Evolutionary conservation across 2,888 invertebrate species (phyloP), one percentile per base, ranked within the genome.

Genomic region (Torymus texanus): DNA sequence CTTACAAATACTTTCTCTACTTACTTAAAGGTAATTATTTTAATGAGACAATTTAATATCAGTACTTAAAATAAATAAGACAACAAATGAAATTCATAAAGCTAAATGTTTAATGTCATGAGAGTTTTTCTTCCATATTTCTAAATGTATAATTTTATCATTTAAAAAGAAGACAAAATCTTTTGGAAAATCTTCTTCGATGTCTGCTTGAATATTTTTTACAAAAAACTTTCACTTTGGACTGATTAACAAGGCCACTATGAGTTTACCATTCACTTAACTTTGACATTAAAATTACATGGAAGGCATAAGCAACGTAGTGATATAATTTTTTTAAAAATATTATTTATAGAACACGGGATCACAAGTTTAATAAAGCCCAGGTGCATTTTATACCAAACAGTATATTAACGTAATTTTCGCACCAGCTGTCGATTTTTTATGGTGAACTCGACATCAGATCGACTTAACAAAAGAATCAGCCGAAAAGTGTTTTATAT

Each of bases 161-260:
- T 8, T 56, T 58, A 14, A 16, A 75, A 74, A 11, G 21, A 58
- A 58, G n/a, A 65, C 41, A 67, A 56, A 65, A 71, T 61, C 58
- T 18, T 71, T 71, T 75, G 14, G 12, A 55, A 51, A 53, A n/a
- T 29, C 71, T 67, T 68, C 21, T 79, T 79, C 75, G 75, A 79
- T 75, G 71, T 79, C n/a, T 65, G 50, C 41, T 58, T 53, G 18
- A 75, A 79, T 61, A 21, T 29, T 50, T 29, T 68, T 55, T 62
- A 55, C 59, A 65, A 74, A 75, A 78, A 72, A 78, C 51, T 78
- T 78, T 65, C 79, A 73, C 51, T 75, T 74, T 70, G 70, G 79
- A 79, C 65, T 79, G 66, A 75, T 80, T 58, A 75, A 73, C 80
- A 80, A 80, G 76, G 76, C 76, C 76, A 76, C 73, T 76, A 76